Conservation (phyloP, 2,113 vertebrate species). For the Taurulus bubalis region DNA sequence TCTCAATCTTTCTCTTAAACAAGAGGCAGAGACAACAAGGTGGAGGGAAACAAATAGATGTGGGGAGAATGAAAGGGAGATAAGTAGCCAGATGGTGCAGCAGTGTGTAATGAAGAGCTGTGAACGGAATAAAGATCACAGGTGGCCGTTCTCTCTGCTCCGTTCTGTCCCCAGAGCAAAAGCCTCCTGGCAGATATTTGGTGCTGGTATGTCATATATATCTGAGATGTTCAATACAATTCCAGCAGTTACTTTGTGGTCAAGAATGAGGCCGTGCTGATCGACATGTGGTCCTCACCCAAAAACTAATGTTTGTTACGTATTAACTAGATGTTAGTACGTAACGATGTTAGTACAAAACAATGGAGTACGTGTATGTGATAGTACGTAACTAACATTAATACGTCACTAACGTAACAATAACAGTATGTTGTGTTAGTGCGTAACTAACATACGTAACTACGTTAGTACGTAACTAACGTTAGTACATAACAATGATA, state of each 20-base stretch:
- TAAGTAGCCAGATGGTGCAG: constrained; percentile 54
- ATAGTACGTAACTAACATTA: not conserved
- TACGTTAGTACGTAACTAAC: too few species aligned
- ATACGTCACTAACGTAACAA: too few species aligned
- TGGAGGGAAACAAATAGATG: constrained; percentile 30
- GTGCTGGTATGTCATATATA: not conserved
- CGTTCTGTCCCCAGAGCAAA: constrained; percentile 14
- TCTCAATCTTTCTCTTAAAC: constrained; percentile 43
- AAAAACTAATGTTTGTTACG: too few species aligned
- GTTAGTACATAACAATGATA: not conserved
- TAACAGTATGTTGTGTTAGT: not conserved
- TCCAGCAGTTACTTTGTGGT: not conserved
- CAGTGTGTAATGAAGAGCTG: constrained; percentile 47
- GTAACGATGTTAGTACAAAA: not conserved
- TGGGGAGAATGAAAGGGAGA: constrained; percentile 31
- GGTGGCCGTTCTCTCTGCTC: constrained; percentile 50
- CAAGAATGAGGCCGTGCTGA: not conserved
- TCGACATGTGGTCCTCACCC: too few species aligned
- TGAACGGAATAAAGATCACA: constrained; percentile 55
- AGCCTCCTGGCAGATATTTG: not conserved
- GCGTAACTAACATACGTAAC: not conserved
- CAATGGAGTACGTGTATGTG: not conserved
- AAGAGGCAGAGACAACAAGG: constrained; percentile 34
- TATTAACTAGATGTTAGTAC: too few species aligned
- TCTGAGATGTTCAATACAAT: constrained; percentile 4